phyloP scores from a whole-genome alignment of 2,113 vertebrate species.

The Okapia johnstoni region DNA sequence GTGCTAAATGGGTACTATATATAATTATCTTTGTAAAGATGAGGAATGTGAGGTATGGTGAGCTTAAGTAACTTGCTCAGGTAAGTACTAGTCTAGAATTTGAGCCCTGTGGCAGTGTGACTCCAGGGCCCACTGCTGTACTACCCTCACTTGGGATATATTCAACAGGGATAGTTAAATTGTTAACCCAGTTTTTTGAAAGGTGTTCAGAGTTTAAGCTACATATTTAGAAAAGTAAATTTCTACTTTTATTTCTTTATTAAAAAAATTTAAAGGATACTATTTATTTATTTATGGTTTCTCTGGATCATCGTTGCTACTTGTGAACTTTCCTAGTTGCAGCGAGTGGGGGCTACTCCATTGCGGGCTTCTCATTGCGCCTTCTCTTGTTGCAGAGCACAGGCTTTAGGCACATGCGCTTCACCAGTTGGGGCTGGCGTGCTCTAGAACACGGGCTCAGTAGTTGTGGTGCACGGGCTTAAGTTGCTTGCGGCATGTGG shows the following conservation, averaged over 20 bases:
- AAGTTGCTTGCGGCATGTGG: neutral
- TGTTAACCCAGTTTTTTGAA: neutral
- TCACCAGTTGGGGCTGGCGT: neutral
- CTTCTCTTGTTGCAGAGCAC: neutral
- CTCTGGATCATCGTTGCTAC: rapidly evolving
- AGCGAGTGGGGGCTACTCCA: neutral
- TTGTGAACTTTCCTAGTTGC: neutral
- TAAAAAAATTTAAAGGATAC: neutral
- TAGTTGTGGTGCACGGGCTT: neutral
- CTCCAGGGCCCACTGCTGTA: neutral
- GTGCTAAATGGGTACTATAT: neutral
- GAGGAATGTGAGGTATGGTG: neutral
- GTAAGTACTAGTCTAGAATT: neutral
- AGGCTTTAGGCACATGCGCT: neutral
- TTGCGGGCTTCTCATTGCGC: neutral
- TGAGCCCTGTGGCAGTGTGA: neutral
- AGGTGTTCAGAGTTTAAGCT: neutral
- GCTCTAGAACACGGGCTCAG: neutral
- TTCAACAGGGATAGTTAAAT: neutral
- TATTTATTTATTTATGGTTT: neutral
- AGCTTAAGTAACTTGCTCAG: neutral
- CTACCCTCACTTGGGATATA: neutral
- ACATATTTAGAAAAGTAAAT: neutral
- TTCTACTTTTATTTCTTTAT: neutral
- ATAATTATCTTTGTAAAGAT: neutral